Conservation (phyloP, 1,140 invertebrate species). For the Pseudomyrmex cubaensis region DNA sequence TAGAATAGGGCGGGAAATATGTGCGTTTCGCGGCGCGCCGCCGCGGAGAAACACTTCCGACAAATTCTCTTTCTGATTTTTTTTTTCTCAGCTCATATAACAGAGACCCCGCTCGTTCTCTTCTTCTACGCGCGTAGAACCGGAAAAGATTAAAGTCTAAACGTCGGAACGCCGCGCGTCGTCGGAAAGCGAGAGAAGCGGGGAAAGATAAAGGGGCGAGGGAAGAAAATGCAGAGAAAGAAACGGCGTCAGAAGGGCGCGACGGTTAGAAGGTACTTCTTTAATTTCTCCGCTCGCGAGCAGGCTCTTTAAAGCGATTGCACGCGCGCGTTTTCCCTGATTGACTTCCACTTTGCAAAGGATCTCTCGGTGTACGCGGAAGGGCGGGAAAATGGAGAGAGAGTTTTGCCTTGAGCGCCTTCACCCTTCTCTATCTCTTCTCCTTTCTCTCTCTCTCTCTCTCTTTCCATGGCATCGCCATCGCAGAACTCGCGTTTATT, state of each 20-base stretch:
- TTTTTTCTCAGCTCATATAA: constrained; percentile 24
- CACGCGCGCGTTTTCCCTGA: constrained; percentile 48
- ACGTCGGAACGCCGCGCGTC: constrained; percentile 10
- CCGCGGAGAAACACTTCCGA: constrained; percentile 17
- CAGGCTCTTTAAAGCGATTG: constrained; percentile 66
- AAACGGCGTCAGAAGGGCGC: neutral
- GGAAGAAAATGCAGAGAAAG: constrained; percentile 1
- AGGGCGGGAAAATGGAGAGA: constrained; percentile 22
- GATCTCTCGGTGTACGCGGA: constrained; percentile 25
- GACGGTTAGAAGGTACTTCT: constrained; percentile 33
- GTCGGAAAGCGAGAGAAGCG: neutral
- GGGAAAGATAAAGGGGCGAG: neutral
- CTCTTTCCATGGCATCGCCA: neutral
- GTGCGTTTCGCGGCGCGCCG: neutral
- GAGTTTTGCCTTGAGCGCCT: neutral
- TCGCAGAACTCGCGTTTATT: constrained; percentile 26
- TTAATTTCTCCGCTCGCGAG: constrained; percentile 56
- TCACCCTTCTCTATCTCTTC: too few relatives aligned
- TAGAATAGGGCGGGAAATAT: neutral
- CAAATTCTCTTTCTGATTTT: constrained; percentile 29
- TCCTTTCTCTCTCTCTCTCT: neutral
- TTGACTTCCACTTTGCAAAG: constrained; percentile 57
- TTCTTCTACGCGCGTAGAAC: neutral
- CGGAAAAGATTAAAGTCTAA: constrained; percentile 50
- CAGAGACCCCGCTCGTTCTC: constrained; percentile 1